Evolutionary conservation across 1,140 invertebrate genomes (phyloP).

Genomic region (Tenebrio molitor): DNA sequence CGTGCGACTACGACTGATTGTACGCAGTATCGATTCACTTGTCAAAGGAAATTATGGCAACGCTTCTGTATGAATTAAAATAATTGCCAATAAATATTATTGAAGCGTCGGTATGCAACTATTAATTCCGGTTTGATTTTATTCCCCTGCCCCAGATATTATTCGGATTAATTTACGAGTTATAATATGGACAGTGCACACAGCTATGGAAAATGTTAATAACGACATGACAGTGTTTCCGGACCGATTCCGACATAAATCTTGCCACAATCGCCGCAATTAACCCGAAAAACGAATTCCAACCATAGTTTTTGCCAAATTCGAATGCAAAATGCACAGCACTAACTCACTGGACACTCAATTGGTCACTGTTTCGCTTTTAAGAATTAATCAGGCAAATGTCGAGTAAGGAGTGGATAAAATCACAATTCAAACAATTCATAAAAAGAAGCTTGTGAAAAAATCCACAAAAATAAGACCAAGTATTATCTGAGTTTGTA

Average conservation of each 20-base stretch:
- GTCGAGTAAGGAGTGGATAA: no score
- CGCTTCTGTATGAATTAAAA: conserved; percentile 12
- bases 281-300: no score
- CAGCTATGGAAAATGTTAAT: conserved; percentile 1
- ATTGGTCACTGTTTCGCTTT: no score
- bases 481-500: no score
- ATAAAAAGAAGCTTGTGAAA: no score
- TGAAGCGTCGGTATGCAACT: conserved; percentile 7
- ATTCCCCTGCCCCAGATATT: conserved; percentile 22
- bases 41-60: conserved; percentile 21
- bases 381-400: no score
- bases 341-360: no score
- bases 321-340: no score
- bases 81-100: conserved; percentile 33
- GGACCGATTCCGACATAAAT: conserved; percentile 15
- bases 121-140: conserved; percentile 35
- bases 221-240: conserved; percentile 22
- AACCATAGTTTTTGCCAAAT: no score
- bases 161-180: conserved; percentile 21
- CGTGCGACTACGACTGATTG: conserved; percentile 1
- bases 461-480: no score
- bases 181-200: conserved; percentile 20
- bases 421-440: no score
- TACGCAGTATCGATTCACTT: not conserved
- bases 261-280: conserved; percentile 9